Evolutionary conservation across 23 tunicate species (phyloP), one percentile per base, ranked within the genome.

Genomic region (Pegea sp.): DNA sequence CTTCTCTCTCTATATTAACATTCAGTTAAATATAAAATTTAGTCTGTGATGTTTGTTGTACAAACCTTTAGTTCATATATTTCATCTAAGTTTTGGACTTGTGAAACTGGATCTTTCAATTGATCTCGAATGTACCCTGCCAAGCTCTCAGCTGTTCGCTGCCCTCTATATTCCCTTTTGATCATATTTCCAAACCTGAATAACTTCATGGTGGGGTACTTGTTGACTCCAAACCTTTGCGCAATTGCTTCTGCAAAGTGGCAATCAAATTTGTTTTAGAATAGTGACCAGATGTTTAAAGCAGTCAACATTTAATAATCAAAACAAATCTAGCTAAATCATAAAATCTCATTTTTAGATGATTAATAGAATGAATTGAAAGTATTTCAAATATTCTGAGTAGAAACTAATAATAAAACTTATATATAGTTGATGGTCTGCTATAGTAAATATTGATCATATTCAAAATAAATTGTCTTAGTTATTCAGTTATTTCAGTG

Each of bases 161-260:
- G 69, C 2, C 99, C 99, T 42, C 99, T 48, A 48, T 79, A 91
- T 52, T 91, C 99, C 33, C 71, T 69, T 49, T 91, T 89, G 20
- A 65, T 67, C 59, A 64, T 29, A 43, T 72, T 64, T 25, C 99
- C 99, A 63, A 54, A 59, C 5, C 77, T 71, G 43, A 91, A 73
- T 21, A 91, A 49, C 55, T 91, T 91, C 86, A 91, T 79, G 0
- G 99, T 91, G 0, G 99, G 98, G 38, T 91, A 91, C 60, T 91
- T 91, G 59, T 64, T 78, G 21, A 91, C 91, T 42, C 64, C 54
- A 49, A 57, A 91, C 31, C 64, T 67, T 52, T 79, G 68, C 0
- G 76, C 76, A 30, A 84, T 57, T 29, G 46, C 69, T 5, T 65
- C 95, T 84, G 76, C n/a, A n/a, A n/a, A n/a, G n/a, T n/a, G n/a